Base-by-base conservation (phyloP, 2,888 invertebrate species). In the Parelbella ahira region DNA sequence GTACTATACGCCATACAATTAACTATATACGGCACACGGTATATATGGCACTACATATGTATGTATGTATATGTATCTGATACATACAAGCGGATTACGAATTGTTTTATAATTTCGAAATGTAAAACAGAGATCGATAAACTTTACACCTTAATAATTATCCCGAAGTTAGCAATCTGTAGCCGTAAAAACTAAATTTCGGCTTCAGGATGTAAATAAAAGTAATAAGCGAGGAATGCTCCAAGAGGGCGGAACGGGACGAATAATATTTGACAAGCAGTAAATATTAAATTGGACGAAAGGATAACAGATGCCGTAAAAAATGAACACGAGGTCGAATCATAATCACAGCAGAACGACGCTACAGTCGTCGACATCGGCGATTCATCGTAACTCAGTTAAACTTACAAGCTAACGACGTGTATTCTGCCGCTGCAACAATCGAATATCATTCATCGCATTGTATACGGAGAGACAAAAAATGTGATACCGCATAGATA, bases 231-330 rank as follows among this genome's bases (percentile, higher is more conserved):
- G 53, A 51, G 58, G 59, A 66, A 63, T 60, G 57, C 43, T 53
- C 52, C 51, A 53, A 62, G 54, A 62, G 67, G 70, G 69, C 68
- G 71, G 66, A 63, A 62, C 64, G 52, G 51, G 56, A 54, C 62
- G 61, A 72, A 75, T 76, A 74, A 73, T 76, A 70, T 74, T 80
- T 76, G 72, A 74, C 71, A 71, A 68, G 76, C 75, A 68, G 72
- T 80, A 74, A 79, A 81, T 77, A 75, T 73, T 67, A 76, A 76
- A 76, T 74, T 73, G 67, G 67, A 65, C 58, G 67, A 66, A 69
- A 70, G 67, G 64, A 70, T 69, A 58, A 60, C 58, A 49, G 57
- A 48, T 52, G 55, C 52, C 51, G 56, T 63, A 70, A 73, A 75
- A 75, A 73, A 63, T 54, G 38, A 60, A 58, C 58, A 58, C 62